phyloP scores from a whole-genome alignment of 2,797 vertebrate genomes.

The Gallinago solitaria region DNA sequence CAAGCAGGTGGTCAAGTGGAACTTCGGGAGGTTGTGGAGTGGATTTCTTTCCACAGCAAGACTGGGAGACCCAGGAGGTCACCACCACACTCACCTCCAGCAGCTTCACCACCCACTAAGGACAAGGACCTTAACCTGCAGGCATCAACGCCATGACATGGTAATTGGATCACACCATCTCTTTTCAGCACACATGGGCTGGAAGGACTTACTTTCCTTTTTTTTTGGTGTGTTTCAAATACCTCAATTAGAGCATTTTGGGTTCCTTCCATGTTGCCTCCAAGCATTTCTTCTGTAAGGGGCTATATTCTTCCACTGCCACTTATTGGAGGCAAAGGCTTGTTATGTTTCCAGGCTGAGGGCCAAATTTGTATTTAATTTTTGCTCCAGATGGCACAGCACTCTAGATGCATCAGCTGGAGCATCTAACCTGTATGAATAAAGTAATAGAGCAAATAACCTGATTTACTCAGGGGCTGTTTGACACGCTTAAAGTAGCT shows the following conservation, averaged over 20 bases:
- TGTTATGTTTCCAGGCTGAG: constrained; percentile 8
- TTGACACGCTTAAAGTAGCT: not conserved
- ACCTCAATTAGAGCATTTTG: not conserved
- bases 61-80: not conserved
- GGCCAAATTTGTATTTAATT: constrained; percentile 50
- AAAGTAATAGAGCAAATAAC: constrained; percentile 47
- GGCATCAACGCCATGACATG: not conserved
- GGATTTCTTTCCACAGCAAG: not conserved
- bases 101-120: not conserved
- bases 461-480: constrained; percentile 6
- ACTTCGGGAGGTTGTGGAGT: not conserved
- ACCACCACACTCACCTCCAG: not conserved
- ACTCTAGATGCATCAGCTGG: constrained; percentile 12
- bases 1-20: fast-evolving
- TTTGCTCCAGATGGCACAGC: constrained; percentile 28
- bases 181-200: fast-evolving
- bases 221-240: not conserved
- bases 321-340: not conserved
- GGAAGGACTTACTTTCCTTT: not conserved
- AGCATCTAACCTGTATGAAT: constrained; percentile 26
- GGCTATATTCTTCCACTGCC: not conserved
- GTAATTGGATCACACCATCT: not conserved
- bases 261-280: not conserved
- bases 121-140: not conserved
- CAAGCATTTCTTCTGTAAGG: not conserved